Conservation (phyloP, 2,888 invertebrate genomes). For the Pollenia amentaria region DNA sequence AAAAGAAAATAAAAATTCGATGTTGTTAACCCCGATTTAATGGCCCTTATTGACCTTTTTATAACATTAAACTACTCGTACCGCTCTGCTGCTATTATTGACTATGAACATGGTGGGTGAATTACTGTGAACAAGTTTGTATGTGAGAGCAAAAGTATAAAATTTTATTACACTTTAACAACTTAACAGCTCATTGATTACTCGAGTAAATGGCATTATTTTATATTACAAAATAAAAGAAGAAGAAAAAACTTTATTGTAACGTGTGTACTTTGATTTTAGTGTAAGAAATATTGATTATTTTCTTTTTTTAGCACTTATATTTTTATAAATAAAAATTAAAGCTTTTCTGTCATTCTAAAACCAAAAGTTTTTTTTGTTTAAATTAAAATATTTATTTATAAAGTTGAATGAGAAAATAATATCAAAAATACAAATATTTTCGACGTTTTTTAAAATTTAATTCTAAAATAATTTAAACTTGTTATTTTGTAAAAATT, state of each 20-base stretch:
- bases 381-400: too few relatives aligned
- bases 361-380: not conserved
- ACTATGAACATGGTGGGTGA: slow-evolving; percentile 12
- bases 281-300: slow-evolving; percentile 30
- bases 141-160: slow-evolving; percentile 21
- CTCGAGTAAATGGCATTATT: slow-evolving; percentile 62
- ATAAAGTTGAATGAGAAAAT: too few relatives aligned
- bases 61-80: slow-evolving; percentile 46
- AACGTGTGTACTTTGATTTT: slow-evolving; percentile 40
- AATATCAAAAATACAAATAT: too few relatives aligned
- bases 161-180: slow-evolving; percentile 74
- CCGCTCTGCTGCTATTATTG: not conserved
- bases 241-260: slow-evolving; percentile 12
- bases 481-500: too few relatives aligned
- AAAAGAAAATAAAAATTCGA: not conserved
- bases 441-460: too few relatives aligned
- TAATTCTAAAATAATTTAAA: too few relatives aligned
- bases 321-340: too few relatives aligned
- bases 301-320: not conserved
- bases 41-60: slow-evolving; percentile 61
- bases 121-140: slow-evolving; percentile 24
- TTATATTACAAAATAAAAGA: slow-evolving; percentile 8
- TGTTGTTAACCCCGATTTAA: slow-evolving; percentile 45
- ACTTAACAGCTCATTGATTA: slow-evolving; percentile 77
- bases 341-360: too few relatives aligned